Evolutionary conservation across 2,113 vertebrate species (phyloP), one percentile per base, ranked within the genome.

Genomic region (Zosterops hypoxanthus): DNA sequence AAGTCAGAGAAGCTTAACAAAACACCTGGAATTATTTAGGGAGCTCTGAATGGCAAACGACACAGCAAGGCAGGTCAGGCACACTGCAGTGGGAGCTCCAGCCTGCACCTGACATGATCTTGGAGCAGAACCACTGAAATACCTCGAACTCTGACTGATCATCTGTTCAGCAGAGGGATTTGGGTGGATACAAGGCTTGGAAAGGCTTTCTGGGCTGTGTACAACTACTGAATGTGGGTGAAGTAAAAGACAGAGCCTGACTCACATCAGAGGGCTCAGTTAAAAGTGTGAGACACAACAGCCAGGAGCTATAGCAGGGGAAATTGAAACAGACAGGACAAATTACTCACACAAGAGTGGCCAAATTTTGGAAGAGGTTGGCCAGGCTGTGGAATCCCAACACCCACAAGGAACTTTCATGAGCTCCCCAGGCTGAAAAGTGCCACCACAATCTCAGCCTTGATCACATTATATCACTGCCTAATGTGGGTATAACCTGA

Each of bases 401-500:
- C 1, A 34, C 1, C 10, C 25, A 42, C 29, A 22, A 34, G 41
- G 41, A 11, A 9, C 24, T 8, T 46, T 16, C 11, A n/a, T 39
- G 21, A 63, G 31, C 44, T 9, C 28, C 39, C 2, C 19, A 14
- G n/a, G 47, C 29, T 2, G 9, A 4, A 29, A 15, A 49, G 9
- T 1, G 5, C 24, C 33, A 5, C 14, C 18, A 28, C 6, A 57
- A 5, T 12, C 52, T 26, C 24, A 44, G 14, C 9, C 2, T 2
- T 24, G 26, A 66, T 17, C 17, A 8, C 23, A 7, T 14, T 24
- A 2, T 7, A 33, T 47, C 12, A 19, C 10, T 39, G 66, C 11
- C 41, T 36, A 19, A 69, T 0, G 3, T 4, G 49, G 23, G 1
- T 21, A 4, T 9, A 21, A 16, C 11, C 18, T 39, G 17, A 17